Conservation (phyloP, 2,888 invertebrate species). For the Elmis aenea region DNA sequence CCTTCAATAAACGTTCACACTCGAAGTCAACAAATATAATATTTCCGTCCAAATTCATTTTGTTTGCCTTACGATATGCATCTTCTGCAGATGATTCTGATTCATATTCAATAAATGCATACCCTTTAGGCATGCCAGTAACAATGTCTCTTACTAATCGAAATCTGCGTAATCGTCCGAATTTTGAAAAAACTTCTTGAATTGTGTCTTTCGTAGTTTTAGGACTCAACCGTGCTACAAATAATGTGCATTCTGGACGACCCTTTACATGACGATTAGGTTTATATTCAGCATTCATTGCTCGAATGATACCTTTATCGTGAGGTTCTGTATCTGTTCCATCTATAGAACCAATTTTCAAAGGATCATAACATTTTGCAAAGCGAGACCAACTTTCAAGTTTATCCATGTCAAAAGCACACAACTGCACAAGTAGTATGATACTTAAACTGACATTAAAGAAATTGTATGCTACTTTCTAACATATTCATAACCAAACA, state of each 20-base stretch:
- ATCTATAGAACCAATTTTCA: constrained; percentile 82
- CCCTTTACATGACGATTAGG: constrained; percentile 64
- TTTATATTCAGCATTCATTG: constrained; percentile 60
- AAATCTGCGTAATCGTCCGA: constrained; percentile 61
- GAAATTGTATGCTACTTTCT: no score
- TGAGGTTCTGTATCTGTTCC: constrained; percentile 80
- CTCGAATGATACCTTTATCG: constrained; percentile 70
- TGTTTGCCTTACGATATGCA: constrained; percentile 58
- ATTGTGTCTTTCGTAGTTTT: constrained; percentile 60
- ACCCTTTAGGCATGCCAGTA: constrained; percentile 76
- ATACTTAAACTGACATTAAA: no score
- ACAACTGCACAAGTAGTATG: no score
- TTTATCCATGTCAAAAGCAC: no score
- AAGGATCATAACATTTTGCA: constrained; percentile 66
- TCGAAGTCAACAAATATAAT: constrained; percentile 74
- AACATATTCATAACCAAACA: no score
- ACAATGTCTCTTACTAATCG: constrained; percentile 72
- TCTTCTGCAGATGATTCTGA: constrained; percentile 55
- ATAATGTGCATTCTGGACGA: constrained; percentile 66
- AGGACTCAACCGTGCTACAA: constrained; percentile 68
- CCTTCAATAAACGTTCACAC: constrained; percentile 62
- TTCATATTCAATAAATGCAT: constrained; percentile 81
- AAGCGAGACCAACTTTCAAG: constrained; percentile 53
- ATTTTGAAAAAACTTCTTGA: constrained; percentile 54
- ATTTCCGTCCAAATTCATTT: constrained; percentile 59